Conservation (phyloP, 1,140 invertebrate species). For the Pseudoatta argentina region DNA sequence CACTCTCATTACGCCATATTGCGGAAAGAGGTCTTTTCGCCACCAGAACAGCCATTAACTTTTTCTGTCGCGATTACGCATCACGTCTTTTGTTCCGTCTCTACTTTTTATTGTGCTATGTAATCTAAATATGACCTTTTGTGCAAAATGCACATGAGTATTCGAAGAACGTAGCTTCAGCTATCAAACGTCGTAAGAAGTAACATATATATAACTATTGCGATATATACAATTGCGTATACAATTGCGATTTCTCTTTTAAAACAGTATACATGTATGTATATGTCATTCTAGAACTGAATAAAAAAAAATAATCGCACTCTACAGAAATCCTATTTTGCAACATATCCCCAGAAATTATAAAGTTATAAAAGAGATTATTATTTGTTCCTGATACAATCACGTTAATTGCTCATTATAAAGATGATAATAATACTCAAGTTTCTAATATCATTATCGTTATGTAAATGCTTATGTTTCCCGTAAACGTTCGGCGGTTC, state of each 20-base stretch:
- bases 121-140: conserved; percentile 28
- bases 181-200: not conserved
- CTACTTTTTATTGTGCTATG: not conserved
- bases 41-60: conserved; percentile 59
- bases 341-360: not conserved
- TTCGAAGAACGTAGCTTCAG: not conserved
- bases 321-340: not conserved
- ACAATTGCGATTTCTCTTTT: not conserved
- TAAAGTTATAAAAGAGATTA: not conserved
- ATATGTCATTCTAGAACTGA: not conserved
- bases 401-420: conserved; percentile 44
- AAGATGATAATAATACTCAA: conserved; percentile 2
- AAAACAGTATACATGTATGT: not conserved
- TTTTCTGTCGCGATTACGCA: conserved; percentile 54
- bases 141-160: conserved; percentile 16
- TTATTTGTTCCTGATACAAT: conserved; percentile 23
- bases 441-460: conserved; percentile 54
- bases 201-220: not conserved
- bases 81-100: conserved; percentile 39
- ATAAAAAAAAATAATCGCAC: not conserved
- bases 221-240: no score
- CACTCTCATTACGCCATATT: conserved; percentile 60
- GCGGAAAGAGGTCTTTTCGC: conserved; percentile 49
- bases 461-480: conserved; percentile 47
- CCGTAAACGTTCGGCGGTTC: not conserved